A percentile compares a stretch with the other conserved stretches of the same genome.
Conservation (phyloP, 2,888 invertebrate species). For the Nasonia oneida region DNA sequence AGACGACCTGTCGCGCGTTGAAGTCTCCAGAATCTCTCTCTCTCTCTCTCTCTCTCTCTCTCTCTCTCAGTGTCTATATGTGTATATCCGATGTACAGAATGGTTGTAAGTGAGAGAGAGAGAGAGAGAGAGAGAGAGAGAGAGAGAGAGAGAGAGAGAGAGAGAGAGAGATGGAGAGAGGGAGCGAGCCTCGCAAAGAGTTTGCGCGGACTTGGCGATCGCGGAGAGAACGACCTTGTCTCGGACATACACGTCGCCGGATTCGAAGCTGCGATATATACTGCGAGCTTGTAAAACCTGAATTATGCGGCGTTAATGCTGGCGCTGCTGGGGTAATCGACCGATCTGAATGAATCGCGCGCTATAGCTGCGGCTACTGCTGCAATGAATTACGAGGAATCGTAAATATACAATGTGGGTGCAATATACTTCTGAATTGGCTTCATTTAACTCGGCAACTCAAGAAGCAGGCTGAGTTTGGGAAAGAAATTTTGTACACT, state of each 20-base stretch:
- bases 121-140: too few species aligned
- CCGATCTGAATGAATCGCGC: neutral
- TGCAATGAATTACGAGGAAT: neutral
- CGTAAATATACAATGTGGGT: neutral
- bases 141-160: too few species aligned
- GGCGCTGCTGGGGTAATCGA: neutral
- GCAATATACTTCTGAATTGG: too few species aligned
- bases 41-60: slow-evolving; percentile 4
- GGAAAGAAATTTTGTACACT: too few species aligned
- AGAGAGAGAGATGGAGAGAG: too few species aligned
- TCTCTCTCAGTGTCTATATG: neutral
- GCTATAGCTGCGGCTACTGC: neutral
- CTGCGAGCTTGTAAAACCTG: neutral
- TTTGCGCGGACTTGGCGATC: neutral
- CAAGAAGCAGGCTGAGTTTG: too few species aligned
- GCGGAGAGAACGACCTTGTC: neutral
- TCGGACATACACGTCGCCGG: neutral
- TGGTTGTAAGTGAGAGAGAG: too few species aligned
- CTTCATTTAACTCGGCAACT: too few species aligned
- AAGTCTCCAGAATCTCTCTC: slow-evolving; percentile 71
- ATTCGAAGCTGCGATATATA: neutral
- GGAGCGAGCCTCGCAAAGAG: neutral
- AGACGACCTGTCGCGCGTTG: slow-evolving; percentile 73
- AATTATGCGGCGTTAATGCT: slow-evolving; percentile 15
- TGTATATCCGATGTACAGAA: neutral